These are phyloP conservation scores for Crossaster papposus DNA, from an alignment of 53 echinoderm and acorn worm species.

Conservation along the genomic window DNA sequence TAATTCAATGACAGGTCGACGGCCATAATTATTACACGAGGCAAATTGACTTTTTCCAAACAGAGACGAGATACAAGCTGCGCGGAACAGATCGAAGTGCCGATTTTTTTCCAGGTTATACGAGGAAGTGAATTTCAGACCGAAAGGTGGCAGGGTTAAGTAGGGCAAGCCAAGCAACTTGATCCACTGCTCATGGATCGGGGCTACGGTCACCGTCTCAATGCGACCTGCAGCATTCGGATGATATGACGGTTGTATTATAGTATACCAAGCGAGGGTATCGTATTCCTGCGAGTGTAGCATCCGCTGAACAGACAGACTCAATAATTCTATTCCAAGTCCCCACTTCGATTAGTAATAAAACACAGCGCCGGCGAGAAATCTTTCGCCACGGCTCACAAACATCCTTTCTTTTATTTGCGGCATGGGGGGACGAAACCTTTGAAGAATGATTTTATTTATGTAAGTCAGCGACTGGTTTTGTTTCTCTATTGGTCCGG, in stretches of 20 bases:
- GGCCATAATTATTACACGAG: neutral
- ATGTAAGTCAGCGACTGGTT: neutral
- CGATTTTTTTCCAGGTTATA: neutral
- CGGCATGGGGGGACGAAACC: too few species aligned
- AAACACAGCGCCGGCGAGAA: neutral
- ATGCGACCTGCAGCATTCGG: neutral
- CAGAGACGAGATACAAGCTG: neutral
- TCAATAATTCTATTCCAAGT: slow-evolving; percentile 15
- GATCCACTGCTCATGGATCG: neutral
- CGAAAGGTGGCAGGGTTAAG: neutral
- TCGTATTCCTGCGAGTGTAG: slow-evolving; percentile 5
- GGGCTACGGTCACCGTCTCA: neutral
- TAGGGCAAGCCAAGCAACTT: neutral
- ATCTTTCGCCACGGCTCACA: neutral
- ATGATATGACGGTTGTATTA: slow-evolving; percentile 22
- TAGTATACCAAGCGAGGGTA: neutral
- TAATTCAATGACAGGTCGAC: neutral
- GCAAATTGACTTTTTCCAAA: neutral
- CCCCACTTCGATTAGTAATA: neutral
- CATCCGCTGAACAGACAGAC: neutral
- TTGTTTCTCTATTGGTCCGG: neutral
- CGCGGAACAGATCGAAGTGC: neutral
- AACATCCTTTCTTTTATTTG: neutral
- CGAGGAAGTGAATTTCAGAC: neutral
- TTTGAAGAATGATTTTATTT: neutral